Conservation (phyloP, 2,797 vertebrate genomes). For the Stomatorhinus walkeri region DNA sequence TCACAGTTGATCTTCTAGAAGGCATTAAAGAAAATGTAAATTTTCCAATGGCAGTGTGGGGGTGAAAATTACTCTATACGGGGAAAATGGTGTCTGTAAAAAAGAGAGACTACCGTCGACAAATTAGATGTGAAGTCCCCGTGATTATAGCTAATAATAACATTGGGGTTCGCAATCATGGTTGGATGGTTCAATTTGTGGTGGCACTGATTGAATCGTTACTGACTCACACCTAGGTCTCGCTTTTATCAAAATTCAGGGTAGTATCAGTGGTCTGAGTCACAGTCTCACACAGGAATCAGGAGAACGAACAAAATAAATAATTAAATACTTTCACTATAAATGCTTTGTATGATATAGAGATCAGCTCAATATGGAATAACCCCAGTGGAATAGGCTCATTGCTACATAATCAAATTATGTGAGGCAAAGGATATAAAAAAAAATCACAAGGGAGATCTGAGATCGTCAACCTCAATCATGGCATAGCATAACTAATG, state of each 20-base stretch:
- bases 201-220: not conserved
- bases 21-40: not conserved
- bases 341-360: slow-evolving; percentile 4
- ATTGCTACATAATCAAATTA: slow-evolving; percentile 11
- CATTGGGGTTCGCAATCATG: not conserved
- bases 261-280: not conserved
- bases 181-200: not conserved
- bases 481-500: not conserved
- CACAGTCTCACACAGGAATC: not conserved
- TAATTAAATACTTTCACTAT: not conserved
- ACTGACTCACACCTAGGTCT: not conserved
- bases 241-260: not conserved
- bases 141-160: not conserved
- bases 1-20: not conserved
- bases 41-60: not conserved
- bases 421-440: not conserved
- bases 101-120: not conserved
- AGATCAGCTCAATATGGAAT: not conserved
- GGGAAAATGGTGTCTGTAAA: not conserved
- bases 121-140: not conserved
- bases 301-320: slow-evolving; percentile 4
- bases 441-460: not conserved
- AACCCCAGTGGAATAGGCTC: not conserved
- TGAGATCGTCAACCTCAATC: not conserved
- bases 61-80: not conserved